Conservation (phyloP, 1,140 invertebrate genomes). For the Magallana angulata region DNA sequence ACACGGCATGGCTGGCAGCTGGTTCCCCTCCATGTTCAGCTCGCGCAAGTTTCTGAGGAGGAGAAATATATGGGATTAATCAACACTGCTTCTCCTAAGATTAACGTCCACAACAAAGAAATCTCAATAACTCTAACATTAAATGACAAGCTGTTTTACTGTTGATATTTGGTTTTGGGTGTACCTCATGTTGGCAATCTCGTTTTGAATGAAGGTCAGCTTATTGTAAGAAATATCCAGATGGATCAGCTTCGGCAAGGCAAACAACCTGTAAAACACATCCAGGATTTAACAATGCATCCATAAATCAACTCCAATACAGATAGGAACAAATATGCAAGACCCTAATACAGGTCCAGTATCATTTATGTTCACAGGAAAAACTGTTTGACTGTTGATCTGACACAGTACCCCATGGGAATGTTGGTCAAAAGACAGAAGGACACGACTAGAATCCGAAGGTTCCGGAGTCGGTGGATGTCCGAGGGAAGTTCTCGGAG, state of each 20-base stretch:
- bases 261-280: slow-evolving; percentile 71
- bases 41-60: slow-evolving; percentile 69
- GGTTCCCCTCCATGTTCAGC: slow-evolving; percentile 78
- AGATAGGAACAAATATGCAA: too few relatives aligned
- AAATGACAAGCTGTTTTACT: too few relatives aligned
- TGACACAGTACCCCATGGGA: slow-evolving; percentile 56
- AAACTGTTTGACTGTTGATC: not conserved
- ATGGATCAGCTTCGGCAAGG: slow-evolving; percentile 68
- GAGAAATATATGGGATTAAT: not conserved
- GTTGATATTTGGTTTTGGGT: not conserved
- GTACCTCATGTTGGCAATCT: slow-evolving; percentile 72
- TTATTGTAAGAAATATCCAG: slow-evolving; percentile 77
- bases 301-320: too few relatives aligned
- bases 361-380: not conserved
- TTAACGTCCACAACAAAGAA: too few relatives aligned
- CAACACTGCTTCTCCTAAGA: not conserved
- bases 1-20: slow-evolving; percentile 75
- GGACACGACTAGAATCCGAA: slow-evolving; percentile 72
- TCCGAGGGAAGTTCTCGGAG: slow-evolving; percentile 74
- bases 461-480: slow-evolving; percentile 71
- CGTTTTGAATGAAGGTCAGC: slow-evolving; percentile 74
- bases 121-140: too few relatives aligned
- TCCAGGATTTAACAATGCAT: not conserved
- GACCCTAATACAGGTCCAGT: not conserved
- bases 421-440: slow-evolving; percentile 76